A percentile compares a stretch with the other conserved stretches of the same genome.
Evolutionary conservation across 2,113 vertebrate species (phyloP).

Genomic region (Eonycteris spelaea): DNA sequence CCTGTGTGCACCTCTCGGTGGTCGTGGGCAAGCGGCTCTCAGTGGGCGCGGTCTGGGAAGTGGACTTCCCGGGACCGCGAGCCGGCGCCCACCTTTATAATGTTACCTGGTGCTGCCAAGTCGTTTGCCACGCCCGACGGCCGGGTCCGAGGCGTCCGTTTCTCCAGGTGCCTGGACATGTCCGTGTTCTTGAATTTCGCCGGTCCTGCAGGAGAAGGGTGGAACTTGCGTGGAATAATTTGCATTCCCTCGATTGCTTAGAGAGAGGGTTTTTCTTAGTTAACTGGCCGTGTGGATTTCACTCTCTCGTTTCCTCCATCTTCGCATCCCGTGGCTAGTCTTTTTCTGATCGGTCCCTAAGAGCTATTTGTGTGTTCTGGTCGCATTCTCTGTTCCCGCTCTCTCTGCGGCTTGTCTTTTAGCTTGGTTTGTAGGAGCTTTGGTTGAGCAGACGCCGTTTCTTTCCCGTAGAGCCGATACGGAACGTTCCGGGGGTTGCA

Average conservation of each 20-base stretch:
- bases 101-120: rapidly evolving
- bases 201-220: neutral
- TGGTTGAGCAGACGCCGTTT: neutral
- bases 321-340: neutral
- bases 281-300: neutral
- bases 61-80: neutral
- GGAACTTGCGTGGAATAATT: neutral
- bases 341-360: neutral
- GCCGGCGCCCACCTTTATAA: no score
- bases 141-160: rapidly evolving
- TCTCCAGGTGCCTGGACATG: neutral
- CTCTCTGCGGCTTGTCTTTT: neutral
- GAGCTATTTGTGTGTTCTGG: neutral
- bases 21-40: rapidly evolving
- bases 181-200: neutral
- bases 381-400: neutral
- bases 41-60: rapidly evolving
- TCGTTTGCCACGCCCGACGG: neutral
- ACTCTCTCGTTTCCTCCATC: neutral
- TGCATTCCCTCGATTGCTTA: neutral
- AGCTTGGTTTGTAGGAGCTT: neutral
- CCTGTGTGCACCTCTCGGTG: rapidly evolving
- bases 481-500: neutral
- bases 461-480: neutral
- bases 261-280: neutral